Evolutionary conservation across 1,140 invertebrate genomes (phyloP).

Genomic region (Drosophila neocordata): DNA sequence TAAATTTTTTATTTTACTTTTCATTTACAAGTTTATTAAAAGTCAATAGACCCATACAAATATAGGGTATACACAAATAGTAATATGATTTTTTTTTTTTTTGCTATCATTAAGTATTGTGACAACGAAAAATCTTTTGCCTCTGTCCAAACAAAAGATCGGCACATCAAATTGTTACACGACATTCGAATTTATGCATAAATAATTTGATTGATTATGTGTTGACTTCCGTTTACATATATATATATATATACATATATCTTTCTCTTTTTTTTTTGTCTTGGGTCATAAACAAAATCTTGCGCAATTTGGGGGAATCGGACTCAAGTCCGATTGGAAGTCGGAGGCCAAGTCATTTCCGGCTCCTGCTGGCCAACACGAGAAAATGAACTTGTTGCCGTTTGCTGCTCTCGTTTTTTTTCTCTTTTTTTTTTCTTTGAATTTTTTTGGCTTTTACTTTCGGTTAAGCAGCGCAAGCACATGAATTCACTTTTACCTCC

Average conservation of each 20-base stretch:
- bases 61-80: constrained; percentile 3
- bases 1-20: no score
- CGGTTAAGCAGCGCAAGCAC: constrained; percentile 35
- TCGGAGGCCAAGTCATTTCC: constrained; percentile 45
- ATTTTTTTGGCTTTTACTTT: constrained; percentile 70
- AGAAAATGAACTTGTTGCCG: neutral
- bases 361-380: constrained; percentile 35
- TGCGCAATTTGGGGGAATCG: neutral
- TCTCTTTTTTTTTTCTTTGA: neutral
- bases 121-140: constrained; percentile 29
- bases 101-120: constrained; percentile 36
- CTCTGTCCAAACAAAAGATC: constrained; percentile 30
- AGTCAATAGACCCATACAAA: no score
- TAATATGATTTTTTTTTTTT: constrained; percentile 19
- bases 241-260: neutral
- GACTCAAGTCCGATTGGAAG: constrained; percentile 20
- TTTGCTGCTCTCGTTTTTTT: constrained; percentile 1
- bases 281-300: constrained; percentile 5
- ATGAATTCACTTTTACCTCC: constrained; percentile 53
- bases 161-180: constrained; percentile 35
- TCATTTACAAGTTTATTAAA: no score
- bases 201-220: constrained; percentile 23
- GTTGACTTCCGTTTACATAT: neutral
- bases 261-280: neutral
- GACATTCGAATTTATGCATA: constrained; percentile 35